These are phyloP conservation scores for Porphyrio hochstetteri DNA, from an alignment of 2,113 vertebrate species.

Conservation along the genomic window DNA sequence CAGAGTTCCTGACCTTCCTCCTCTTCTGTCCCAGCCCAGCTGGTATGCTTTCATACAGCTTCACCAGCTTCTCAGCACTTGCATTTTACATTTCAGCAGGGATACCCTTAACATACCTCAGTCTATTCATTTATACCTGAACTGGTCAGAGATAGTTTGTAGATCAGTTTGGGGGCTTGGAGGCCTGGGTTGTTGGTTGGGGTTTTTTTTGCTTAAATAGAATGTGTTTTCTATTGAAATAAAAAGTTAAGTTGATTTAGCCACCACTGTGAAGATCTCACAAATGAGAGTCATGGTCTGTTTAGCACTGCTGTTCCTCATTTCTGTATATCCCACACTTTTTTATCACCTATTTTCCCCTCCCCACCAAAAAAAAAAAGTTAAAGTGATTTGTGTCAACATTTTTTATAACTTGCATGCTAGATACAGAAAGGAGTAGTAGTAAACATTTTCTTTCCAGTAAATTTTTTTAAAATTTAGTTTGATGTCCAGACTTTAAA, in stretches of 20 bases:
- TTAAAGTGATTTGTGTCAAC: not conserved
- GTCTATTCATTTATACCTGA: not conserved
- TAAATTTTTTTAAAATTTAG: not conserved
- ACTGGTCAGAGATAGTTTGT: not conserved
- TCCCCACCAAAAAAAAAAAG: not conserved
- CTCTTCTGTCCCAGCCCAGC: constrained; percentile 25
- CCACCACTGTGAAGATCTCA: not conserved
- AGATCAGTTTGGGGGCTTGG: not conserved
- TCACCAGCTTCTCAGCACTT: not conserved
- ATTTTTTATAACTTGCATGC: not conserved
- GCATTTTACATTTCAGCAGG: constrained; percentile 23
- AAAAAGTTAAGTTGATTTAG: not conserved
- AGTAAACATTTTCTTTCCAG: not conserved
- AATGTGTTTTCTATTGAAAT: not conserved
- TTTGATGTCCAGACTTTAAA: not conserved
- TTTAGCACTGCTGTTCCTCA: not conserved
- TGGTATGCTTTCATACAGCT: not conserved
- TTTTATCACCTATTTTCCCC: not conserved
- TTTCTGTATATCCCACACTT: not conserved
- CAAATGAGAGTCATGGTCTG: not conserved
- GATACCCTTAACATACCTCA: not conserved
- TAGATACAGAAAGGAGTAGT: not conserved
- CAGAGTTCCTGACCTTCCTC: constrained; percentile 44
- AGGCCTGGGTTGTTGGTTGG: too few relatives aligned
- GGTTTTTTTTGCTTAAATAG: not conserved